These are phyloP conservation scores for Diadema setosum DNA, from an alignment of 35 echinoderm and acorn worm species.

Conservation along the genomic window DNA sequence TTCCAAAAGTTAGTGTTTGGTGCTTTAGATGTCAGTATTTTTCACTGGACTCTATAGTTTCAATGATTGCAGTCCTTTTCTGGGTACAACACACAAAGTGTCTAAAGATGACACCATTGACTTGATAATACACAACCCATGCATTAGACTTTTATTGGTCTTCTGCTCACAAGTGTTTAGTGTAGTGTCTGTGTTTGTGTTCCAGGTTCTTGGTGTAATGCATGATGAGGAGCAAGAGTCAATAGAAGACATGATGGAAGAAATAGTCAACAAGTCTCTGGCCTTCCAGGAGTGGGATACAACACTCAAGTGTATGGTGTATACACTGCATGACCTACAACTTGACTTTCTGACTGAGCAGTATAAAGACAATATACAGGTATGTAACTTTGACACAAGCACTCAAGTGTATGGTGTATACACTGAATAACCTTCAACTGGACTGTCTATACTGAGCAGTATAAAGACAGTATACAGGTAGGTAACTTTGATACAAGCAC, in stretches of 20 bases:
- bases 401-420: constrained; percentile 60
- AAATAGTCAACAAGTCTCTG: constrained; percentile 86
- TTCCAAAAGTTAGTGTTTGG: too few species aligned
- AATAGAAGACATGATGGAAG: constrained; percentile 76
- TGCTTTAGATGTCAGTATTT: too few species aligned
- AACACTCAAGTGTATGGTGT: constrained; percentile 54
- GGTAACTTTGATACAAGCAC: too few species aligned
- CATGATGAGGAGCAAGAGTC: constrained; percentile 72
- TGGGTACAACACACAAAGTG: too few species aligned
- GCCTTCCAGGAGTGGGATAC: constrained; percentile 74
- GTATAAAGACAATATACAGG: neutral
- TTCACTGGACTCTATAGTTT: too few species aligned
- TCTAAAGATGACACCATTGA: too few species aligned
- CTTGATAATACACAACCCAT: too few species aligned
- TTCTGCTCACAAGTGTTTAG: too few species aligned
- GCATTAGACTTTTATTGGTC: too few species aligned
- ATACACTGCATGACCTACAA: constrained; percentile 74
- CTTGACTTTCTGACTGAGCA: constrained; percentile 78
- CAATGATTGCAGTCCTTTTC: too few species aligned
- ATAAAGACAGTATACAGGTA: neutral
- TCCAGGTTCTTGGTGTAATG: constrained; percentile 74
- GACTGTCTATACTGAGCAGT: constrained; percentile 75
- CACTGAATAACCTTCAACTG: constrained; percentile 67
- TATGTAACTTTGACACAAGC: too few species aligned
- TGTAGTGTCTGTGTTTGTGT: too few species aligned